Conservation (phyloP, 2,888 invertebrate species). For the Leptopilina drosophilae region DNA sequence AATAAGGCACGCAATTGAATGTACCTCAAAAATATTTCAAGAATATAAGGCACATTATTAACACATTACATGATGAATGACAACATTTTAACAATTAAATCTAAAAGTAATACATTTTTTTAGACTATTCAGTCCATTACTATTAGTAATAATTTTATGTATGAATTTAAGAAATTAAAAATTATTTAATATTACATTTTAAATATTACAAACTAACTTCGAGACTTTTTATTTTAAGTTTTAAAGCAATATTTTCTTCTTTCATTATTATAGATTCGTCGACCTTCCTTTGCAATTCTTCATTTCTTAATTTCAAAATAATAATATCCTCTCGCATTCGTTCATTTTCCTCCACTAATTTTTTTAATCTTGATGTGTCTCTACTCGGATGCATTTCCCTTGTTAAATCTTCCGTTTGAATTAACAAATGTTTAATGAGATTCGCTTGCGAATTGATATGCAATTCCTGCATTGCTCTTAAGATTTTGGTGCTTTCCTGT, state of each 20-base stretch:
- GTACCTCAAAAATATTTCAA: no score
- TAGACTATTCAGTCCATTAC: no score
- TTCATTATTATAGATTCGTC: constrained; percentile 65
- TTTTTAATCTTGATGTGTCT: constrained; percentile 58
- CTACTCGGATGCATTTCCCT: constrained; percentile 62
- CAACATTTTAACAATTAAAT: constrained; percentile 1
- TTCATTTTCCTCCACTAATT: constrained; percentile 67
- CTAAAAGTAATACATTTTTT: background rate
- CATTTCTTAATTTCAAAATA: constrained; percentile 62
- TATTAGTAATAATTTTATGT: no score
- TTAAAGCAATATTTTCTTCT: constrained; percentile 68
- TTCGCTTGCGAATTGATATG: constrained; percentile 70
- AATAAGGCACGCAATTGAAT: no score
- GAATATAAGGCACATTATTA: no score
- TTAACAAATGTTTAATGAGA: constrained; percentile 67
- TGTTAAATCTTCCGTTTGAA: constrained; percentile 67
- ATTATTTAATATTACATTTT: background rate
- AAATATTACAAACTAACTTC: constrained; percentile 1
- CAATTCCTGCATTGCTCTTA: constrained; percentile 67
- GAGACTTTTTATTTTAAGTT: constrained; percentile 62
- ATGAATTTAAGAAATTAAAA: no score
- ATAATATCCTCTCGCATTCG: constrained; percentile 64
- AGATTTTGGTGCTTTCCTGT: constrained; percentile 68
- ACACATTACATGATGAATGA: no score
- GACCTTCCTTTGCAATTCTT: constrained; percentile 64